A percentile compares a stretch with the other conserved stretches of the same genome.
These are phyloP conservation scores for Macrotrachela quadricornifera DNA, from an alignment of 1,140 invertebrate genomes.

Conservation along the genomic window DNA sequence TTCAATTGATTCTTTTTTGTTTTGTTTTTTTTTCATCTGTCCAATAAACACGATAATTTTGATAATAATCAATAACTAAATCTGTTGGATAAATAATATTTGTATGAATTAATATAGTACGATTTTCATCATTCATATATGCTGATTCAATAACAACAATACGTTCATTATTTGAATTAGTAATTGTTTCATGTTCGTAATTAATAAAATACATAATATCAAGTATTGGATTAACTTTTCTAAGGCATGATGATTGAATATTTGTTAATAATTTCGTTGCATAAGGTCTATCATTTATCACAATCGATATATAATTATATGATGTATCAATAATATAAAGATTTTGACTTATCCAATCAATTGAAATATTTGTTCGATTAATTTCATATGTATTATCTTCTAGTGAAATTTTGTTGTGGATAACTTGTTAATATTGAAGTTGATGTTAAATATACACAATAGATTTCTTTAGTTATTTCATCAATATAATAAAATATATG, in stretches of 20 bases:
- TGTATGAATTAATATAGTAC: constrained; percentile 52
- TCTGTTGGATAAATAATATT: constrained; percentile 60
- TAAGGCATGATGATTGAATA: not conserved
- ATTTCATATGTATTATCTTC: not conserved
- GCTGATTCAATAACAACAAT: constrained; percentile 48
- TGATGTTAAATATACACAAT: not conserved
- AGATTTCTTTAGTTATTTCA: not conserved
- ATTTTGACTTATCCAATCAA: constrained; percentile 95
- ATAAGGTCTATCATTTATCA: constrained; percentile 1
- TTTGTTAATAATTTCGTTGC: constrained; percentile 3
- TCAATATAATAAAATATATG: not conserved
- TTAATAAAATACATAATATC: not conserved
- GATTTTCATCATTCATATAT: constrained; percentile 82
- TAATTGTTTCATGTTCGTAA: too few species aligned
- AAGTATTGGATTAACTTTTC: not conserved
- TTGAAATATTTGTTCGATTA: constrained; percentile 55
- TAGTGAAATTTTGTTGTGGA: not conserved
- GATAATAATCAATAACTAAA: constrained; percentile 58
- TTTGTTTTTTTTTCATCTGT: constrained; percentile 73
- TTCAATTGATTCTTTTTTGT: constrained; percentile 81
- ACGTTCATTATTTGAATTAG: constrained; percentile 6
- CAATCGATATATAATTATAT: not conserved
- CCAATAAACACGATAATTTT: constrained; percentile 74
- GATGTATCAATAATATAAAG: constrained; percentile 78
- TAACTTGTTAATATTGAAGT: not conserved